Base-by-base conservation (phyloP, 2,888 invertebrate species). In the Gymnoscelis rufifasciata region DNA sequence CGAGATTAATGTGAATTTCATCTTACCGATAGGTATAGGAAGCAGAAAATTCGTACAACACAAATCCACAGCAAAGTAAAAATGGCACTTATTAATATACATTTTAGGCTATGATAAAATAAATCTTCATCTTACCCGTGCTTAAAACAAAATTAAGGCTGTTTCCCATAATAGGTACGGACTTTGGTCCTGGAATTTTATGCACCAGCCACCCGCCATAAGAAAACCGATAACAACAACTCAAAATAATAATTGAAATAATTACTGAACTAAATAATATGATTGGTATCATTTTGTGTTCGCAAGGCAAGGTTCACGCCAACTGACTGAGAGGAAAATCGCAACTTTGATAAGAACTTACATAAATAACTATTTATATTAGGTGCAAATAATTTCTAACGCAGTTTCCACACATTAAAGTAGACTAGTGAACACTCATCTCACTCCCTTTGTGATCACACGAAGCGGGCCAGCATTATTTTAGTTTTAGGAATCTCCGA, bases 121-220 rank as follows among this genome's bases (percentile, higher is more conserved):
- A n/a, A n/a, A n/a, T n/a, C n/a, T n/a, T 19, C 5, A 8, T 33
- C 53, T 43, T 50, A 58, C 58, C 58, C 15, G 54, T 51, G n/a
- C 64, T 56, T 36, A 65, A 51, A 7, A 67, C 19, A 14, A 70
- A 46, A 33, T 59, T 59, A 10, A 64, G 43, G 3, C 62, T 46
- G 43, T 72, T 74, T 24, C 76, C 76, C 8, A 74, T 46, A 10
- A 77, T 37, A 0, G 74, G 71, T 40, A 57, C 48, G 0, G 63
- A 58, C 12, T 51, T 58, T 0, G 72, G 68, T 8, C 82, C 79
- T 0, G 82, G 81, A 45, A 84, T 66, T 42, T 56, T 66, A 28
- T 63, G 52, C 0, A 78, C 49, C 0, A 69, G 37, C 38, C 61
- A 54, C 1, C 60, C 66, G 8, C 47, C 45, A 37, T 51, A 47